Conservation (phyloP, 1,140 invertebrate species). For the Cheumatopsyche charites region DNA sequence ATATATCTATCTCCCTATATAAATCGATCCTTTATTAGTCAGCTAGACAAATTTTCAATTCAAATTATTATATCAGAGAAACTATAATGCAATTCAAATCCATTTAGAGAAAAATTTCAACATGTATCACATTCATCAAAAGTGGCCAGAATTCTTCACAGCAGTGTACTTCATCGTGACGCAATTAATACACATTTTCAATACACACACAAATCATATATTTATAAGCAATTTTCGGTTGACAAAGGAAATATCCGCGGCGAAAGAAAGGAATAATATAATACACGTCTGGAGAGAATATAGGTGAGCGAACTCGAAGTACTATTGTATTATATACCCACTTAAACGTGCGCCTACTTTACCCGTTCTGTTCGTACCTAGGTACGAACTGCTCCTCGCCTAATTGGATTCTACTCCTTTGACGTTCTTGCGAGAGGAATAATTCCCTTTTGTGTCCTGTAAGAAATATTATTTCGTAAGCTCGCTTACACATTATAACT, state of each 20-base stretch:
- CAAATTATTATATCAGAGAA: too few species aligned
- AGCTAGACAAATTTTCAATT: too few species aligned
- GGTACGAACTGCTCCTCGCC: conserved; percentile 11
- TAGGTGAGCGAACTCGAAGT: too few species aligned
- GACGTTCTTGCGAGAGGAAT: conserved; percentile 35
- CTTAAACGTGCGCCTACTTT: too few species aligned
- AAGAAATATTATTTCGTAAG: conserved; percentile 27
- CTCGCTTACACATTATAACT: conserved; percentile 23
- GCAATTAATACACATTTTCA: conserved; percentile 3
- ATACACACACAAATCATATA: not conserved
- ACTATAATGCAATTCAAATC: too few species aligned
- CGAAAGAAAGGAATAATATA: not conserved
- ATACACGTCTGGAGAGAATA: not conserved
- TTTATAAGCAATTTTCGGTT: conserved; percentile 11
- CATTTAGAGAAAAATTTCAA: too few species aligned
- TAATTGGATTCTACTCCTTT: conserved; percentile 43
- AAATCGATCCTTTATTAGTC: too few species aligned
- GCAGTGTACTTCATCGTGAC: too few species aligned
- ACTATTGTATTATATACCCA: too few species aligned
- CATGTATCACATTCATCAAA: too few species aligned
- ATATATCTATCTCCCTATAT: too few species aligned
- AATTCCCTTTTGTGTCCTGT: conserved; percentile 41
- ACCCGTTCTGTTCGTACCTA: not conserved
- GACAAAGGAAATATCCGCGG: not conserved
- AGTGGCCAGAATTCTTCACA: too few species aligned